Evolutionary conservation across 1,140 invertebrate species (phyloP), one percentile per base, ranked within the genome.

Genomic region (Calliopsis andreniformis): DNA sequence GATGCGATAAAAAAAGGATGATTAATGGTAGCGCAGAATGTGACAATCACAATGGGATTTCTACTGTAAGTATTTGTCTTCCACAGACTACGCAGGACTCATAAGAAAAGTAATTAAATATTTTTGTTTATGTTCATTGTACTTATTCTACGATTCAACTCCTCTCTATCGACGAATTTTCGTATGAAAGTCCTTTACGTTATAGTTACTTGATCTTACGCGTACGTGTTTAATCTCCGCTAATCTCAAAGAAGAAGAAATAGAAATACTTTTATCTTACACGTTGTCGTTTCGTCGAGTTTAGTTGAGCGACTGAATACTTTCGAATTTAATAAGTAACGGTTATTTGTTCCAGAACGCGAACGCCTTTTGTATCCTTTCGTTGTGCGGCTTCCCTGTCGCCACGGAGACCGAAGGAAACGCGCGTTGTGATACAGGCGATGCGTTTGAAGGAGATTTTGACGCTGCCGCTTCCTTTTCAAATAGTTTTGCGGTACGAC

Each of bases 271-370:
- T 59, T 23, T 16, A 28, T 1, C 25, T 10, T 2, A 16, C 35
- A 10, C 10, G n/a, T 56, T 49, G 30, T 18, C 49, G 4, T 51
- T 3, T 28, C 4, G 4, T 28, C 4, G 4, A 23, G 47, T 23
- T 62, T 23, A 51, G 43, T 56, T 35, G 28, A 23, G 32, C 14
- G 25, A 63, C 70, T 49, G 5, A 16, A 62, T 23, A 14, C 20
- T 16, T n/a, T 23, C 0, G 7, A 43, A 43, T 61, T 20, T 61
- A 0, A 2, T 7, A 14, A 39, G 3, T 14, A 51, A 10, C 2
- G 12, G 58, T 86, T 84, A 91, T 53, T 92, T 91, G 43, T 92
- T 92, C 91, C 91, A 92, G 80, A 92, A 92, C 7, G 87, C 90
- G 51, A 92, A 90, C 3, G 89, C 90, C 76, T 89, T 87, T 32